These are phyloP conservation scores for Carettochelys insculpta DNA, from an alignment of 2,113 vertebrate genomes.

Conservation along the genomic window DNA sequence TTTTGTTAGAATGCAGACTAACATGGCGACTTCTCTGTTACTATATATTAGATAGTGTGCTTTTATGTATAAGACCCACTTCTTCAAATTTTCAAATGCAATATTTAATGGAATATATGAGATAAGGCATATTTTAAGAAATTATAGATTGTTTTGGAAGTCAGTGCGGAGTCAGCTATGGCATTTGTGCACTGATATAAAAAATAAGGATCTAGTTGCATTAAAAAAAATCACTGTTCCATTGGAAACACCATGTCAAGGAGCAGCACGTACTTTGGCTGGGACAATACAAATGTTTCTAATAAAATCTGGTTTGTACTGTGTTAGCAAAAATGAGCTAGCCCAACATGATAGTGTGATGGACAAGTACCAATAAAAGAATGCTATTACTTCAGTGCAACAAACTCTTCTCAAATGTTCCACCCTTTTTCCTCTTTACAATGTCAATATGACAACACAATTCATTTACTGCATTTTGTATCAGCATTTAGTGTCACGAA, in stretches of 20 bases:
- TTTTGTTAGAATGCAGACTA: too few relatives aligned
- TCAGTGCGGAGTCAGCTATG: neutral
- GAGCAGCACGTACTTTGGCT: slow-evolving; percentile 18
- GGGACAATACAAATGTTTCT: slow-evolving; percentile 20
- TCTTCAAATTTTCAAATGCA: neutral
- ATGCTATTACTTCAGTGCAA: slow-evolving; percentile 15
- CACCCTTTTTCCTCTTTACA: slow-evolving; percentile 6
- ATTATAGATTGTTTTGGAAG: neutral
- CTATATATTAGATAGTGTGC: too few relatives aligned
- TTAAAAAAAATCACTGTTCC: neutral
- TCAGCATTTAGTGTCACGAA: neutral
- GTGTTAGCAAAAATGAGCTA: slow-evolving; percentile 15
- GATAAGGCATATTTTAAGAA: neutral
- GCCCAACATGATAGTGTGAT: neutral
- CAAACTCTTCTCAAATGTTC: neutral
- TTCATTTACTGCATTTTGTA: slow-evolving; percentile 15
- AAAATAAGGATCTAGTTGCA: neutral
- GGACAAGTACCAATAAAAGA: slow-evolving; percentile 25
- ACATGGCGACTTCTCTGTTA: too few relatives aligned
- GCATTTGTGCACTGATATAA: neutral
- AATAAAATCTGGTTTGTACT: slow-evolving; percentile 1
- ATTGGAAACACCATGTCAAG: neutral
- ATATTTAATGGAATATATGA: neutral
- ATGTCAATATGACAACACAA: neutral
- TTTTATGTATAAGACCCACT: too few relatives aligned